These are phyloP conservation scores for Thripadectes ignobilis DNA, from an alignment of 2,797 vertebrate species.

Conservation along the genomic window DNA sequence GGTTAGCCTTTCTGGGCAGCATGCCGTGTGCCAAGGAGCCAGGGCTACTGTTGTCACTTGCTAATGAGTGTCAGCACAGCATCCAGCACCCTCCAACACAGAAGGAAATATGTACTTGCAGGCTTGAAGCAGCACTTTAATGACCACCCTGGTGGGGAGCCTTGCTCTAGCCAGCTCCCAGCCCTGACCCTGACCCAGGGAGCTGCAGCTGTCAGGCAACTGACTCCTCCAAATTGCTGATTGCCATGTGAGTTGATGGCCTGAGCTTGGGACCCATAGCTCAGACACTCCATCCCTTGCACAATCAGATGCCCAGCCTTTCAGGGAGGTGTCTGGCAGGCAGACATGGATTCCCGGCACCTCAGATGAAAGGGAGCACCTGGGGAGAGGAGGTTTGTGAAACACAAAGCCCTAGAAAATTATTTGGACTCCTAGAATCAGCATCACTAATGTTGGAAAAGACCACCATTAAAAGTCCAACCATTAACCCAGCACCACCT, in stretches of 20 bases:
- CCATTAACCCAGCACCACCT: not conserved
- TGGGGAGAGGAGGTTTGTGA: not conserved
- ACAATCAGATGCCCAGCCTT: not conserved
- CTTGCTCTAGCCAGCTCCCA: not conserved
- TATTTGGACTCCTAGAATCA: not conserved
- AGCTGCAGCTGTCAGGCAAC: not conserved
- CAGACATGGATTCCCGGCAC: not conserved
- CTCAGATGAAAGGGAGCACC: not conserved
- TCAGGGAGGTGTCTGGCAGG: not conserved
- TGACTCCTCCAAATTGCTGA: not conserved
- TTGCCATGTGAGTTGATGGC: rapidly evolving
- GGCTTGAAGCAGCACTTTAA: not conserved
- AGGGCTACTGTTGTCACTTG: not conserved
- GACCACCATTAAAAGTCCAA: not conserved
- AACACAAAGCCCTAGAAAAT: not conserved
- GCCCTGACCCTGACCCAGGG: not conserved
- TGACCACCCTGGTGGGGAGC: not conserved
- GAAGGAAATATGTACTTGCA: not conserved
- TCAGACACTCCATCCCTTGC: not conserved
- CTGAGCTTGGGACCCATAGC: rapidly evolving
- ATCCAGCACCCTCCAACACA: not conserved
- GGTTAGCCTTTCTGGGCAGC: not conserved
- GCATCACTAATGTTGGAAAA: not conserved
- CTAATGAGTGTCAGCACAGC: not conserved
- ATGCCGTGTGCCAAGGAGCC: constrained; percentile 24